Evolutionary conservation across 2,888 invertebrate genomes (phyloP).

Genomic region (Drosophila pseudotakahashii): DNA sequence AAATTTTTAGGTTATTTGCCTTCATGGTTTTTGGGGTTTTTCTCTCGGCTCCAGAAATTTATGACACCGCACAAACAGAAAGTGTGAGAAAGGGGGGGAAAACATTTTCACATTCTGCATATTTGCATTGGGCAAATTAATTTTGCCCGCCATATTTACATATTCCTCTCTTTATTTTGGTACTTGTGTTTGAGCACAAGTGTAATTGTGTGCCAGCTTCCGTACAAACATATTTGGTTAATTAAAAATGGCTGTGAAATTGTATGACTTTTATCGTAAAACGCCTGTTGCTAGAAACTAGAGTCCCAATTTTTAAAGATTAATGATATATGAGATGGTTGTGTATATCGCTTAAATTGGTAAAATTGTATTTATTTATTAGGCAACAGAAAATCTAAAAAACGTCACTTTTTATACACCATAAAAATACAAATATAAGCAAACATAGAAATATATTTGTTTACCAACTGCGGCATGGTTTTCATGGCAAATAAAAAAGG

Average conservation of each 20-base stretch:
- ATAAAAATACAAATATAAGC: neutral
- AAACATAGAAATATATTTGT: neutral
- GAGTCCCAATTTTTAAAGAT: too few species aligned
- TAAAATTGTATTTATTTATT: conserved; percentile 1
- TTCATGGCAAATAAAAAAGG: neutral
- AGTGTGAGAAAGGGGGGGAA: neutral
- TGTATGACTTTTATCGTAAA: conserved; percentile 47
- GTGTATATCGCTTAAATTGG: neutral
- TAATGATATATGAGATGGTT: too few species aligned
- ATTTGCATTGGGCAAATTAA: conserved; percentile 73
- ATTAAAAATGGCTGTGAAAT: conserved; percentile 69
- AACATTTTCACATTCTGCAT: conserved; percentile 58
- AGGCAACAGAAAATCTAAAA: neutral
- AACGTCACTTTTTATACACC: neutral
- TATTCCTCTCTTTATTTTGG: conserved; percentile 27
- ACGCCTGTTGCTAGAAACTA: too few species aligned
- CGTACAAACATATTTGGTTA: conserved; percentile 64
- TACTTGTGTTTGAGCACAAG: neutral
- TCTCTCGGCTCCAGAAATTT: conserved; percentile 53
- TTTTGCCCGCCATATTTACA: conserved; percentile 68
- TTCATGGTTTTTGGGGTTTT: conserved; percentile 52
- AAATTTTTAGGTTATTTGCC: conserved; percentile 67
- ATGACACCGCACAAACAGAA: conserved; percentile 62
- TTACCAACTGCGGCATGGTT: too few species aligned
- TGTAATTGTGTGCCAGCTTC: conserved; percentile 35